Base-by-base conservation (phyloP, 2,888 invertebrate genomes). In the Tetramorium bicarinatum region DNA sequence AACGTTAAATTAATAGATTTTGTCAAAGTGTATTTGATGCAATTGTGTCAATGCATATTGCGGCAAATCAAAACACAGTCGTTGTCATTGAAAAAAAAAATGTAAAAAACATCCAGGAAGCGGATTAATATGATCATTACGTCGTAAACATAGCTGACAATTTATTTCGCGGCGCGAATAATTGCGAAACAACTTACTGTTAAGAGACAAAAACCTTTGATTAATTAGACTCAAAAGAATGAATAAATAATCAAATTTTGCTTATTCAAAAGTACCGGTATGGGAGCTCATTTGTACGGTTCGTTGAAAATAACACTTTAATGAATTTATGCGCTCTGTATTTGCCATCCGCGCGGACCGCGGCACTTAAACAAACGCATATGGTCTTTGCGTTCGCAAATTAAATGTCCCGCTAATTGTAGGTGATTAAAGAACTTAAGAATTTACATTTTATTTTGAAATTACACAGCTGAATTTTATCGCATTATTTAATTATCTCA, bases 271-370 rank as follows among this genome's bases (percentile, higher is more conserved):
- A 34, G 29, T 44, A 15, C n/a, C n/a, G 38, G 25, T 52, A 54
- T 2, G 34, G 34, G 21, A 9, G n/a, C n/a, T 7, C n/a, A 18
- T 18, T 54, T 54, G 9, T 44, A 47, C 9, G 3, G n/a, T 44
- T 18, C 25, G 54, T 56, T 44, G 52, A 67, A 77, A 77, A 56
- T 67, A 56, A 77, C 29, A 18, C 7, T n/a, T 34, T 49, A 75
- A 49, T 61, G 61, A 44, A 44, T 61, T 77, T 29, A 13, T 21
- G 13, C 15, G 25, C 29, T 67, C 8, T 44, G 15, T n/a, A 54
- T 62, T 62, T 75, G 38, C 44, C 3, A 3, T 34, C 9, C 56
- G 8, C 6, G 29, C 21, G 29, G 15, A 15, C 9, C 3, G 21
- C 15, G 56, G 56, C 64, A 67, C 29, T 41, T 67, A 56, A 44